Percentiles rank a stretch among this genome's conserved stretches.
Evolutionary conservation across 2,113 vertebrate genomes (phyloP).

Genomic region (Mormyrus iriodes): DNA sequence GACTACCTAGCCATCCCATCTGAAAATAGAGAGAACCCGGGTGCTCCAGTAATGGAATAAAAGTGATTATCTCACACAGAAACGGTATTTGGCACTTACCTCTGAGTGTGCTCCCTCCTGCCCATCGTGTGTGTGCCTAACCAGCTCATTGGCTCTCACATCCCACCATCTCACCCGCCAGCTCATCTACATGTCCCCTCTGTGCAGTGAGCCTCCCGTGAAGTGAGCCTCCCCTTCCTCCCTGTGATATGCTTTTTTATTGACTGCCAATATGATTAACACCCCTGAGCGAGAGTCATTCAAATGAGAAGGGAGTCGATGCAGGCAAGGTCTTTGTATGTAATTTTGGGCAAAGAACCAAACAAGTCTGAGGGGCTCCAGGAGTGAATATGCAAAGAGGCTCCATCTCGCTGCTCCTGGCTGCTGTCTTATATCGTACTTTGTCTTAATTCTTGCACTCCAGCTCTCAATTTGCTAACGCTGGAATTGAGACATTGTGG

Average conservation of each 20-base stretch:
- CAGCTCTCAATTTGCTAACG: background rate
- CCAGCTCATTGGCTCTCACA: conserved; percentile 6
- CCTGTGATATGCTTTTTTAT: background rate
- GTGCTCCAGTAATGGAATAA: conserved; percentile 80
- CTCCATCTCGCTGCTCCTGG: background rate
- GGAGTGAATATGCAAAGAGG: background rate
- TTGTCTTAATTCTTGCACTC: background rate
- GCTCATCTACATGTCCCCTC: background rate
- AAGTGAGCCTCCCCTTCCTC: background rate
- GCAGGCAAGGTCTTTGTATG: background rate
- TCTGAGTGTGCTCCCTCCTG: conserved; percentile 25
- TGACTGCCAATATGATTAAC: background rate
- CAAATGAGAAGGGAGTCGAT: background rate
- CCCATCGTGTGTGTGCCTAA: conserved; percentile 42
- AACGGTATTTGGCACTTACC: conserved; percentile 59
- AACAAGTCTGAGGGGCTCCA: background rate
- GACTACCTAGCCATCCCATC: conserved; percentile 93
- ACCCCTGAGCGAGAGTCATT: background rate
- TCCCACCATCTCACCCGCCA: background rate
- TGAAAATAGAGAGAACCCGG: conserved; percentile 85
- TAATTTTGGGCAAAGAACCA: background rate
- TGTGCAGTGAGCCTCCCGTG: background rate
- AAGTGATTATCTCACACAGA: conserved; percentile 43
- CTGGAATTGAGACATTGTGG: background rate
- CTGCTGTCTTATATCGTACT: background rate